These are phyloP conservation scores for Pyralis farinalis DNA, from an alignment of 2,888 invertebrate species.

Conservation along the genomic window DNA sequence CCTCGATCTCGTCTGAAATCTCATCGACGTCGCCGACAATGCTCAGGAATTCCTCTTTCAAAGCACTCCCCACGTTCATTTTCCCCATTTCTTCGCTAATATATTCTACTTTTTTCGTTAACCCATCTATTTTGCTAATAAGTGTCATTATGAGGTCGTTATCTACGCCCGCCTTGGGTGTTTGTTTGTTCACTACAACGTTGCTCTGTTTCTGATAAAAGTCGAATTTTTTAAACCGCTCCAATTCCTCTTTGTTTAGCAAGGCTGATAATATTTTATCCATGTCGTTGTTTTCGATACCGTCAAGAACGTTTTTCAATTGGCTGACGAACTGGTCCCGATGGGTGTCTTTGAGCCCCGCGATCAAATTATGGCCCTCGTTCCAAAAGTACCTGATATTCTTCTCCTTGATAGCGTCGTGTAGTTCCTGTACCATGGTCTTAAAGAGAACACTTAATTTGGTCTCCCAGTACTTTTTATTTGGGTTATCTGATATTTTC, in stretches of 20 bases:
- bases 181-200: slow-evolving; percentile 9
- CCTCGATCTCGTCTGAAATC: slow-evolving; percentile 5
- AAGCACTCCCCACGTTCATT: slow-evolving; percentile 1
- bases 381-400: slow-evolving; percentile 64
- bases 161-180: slow-evolving; percentile 6
- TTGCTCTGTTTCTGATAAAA: slow-evolving; percentile 39
- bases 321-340: slow-evolving; percentile 48
- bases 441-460: slow-evolving; percentile 47
- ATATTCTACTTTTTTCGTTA: slow-evolving; percentile 10
- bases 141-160: slow-evolving; percentile 3
- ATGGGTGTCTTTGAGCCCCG: slow-evolving; percentile 41
- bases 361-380: slow-evolving; percentile 51
- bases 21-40: slow-evolving; percentile 1
- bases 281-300: slow-evolving; percentile 40
- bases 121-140: slow-evolving; percentile 10
- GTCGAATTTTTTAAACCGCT: slow-evolving; percentile 42
- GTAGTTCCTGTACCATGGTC: slow-evolving; percentile 53
- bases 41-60: slow-evolving; percentile 6
- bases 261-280: slow-evolving; percentile 40
- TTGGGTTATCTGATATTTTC: slow-evolving; percentile 48
- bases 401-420: slow-evolving; percentile 40
- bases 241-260: slow-evolving; percentile 44
- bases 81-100: slow-evolving; percentile 3
- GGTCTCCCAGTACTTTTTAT: slow-evolving; percentile 54
- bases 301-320: slow-evolving; percentile 52